phyloP scores from a whole-genome alignment of 1,140 invertebrate species.

The Rhynchophorus ferrugineus region DNA sequence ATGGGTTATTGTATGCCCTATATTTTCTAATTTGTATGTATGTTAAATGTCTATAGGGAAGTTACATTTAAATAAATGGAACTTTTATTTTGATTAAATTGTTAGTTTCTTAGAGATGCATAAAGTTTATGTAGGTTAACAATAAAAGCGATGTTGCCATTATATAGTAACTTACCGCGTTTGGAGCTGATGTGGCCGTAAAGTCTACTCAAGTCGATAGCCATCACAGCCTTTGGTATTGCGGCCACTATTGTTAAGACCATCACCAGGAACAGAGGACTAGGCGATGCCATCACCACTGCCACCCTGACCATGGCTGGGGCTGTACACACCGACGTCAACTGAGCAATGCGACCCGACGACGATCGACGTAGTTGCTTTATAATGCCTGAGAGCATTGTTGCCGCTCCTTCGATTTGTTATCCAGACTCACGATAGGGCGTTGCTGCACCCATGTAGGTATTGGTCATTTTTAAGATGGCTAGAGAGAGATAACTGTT shows the following conservation, averaged over 20 bases:
- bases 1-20: no score
- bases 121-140: no score
- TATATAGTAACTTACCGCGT: constrained; percentile 48
- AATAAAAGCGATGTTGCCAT: neutral
- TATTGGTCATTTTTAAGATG: constrained; percentile 7
- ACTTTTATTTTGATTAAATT: neutral
- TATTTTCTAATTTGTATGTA: no score
- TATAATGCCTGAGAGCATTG: constrained; percentile 14
- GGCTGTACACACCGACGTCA: constrained; percentile 22
- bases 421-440: constrained; percentile 3
- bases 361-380: constrained; percentile 20
- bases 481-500: constrained; percentile 5
- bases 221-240: constrained; percentile 48
- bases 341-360: constrained; percentile 24
- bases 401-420: constrained; percentile 10
- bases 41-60: neutral
- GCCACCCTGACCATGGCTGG: constrained; percentile 39
- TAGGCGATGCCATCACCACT: constrained; percentile 38
- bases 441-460: constrained; percentile 14
- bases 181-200: constrained; percentile 58
- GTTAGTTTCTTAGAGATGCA: no score
- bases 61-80: no score
- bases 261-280: constrained; percentile 40
- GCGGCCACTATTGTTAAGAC: constrained; percentile 46
- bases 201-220: constrained; percentile 59